Evolutionary conservation across 2,797 vertebrate species (phyloP).

Genomic region (Poecilia wingei): DNA sequence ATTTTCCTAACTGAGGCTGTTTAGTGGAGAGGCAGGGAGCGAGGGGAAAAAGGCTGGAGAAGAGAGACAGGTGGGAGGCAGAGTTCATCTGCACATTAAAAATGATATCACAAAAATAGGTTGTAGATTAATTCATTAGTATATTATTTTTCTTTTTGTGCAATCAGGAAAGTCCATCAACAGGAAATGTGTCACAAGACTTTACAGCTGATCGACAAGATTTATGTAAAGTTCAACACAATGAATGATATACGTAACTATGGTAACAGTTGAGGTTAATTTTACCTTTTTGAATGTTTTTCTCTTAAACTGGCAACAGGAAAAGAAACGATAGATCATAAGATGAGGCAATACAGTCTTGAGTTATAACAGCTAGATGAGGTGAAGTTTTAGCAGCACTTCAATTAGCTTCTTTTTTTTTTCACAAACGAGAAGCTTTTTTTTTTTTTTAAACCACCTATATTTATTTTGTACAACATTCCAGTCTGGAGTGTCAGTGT

Average conservation of each 20-base stretch:
- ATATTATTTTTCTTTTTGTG: background rate
- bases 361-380: background rate
- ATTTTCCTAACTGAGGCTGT: constrained; percentile 69
- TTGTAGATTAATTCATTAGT: background rate
- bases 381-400: background rate
- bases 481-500: background rate
- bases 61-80: background rate
- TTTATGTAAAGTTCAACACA: background rate
- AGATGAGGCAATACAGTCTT: background rate
- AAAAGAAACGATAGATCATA: background rate
- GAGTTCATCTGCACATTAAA: background rate
- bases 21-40: constrained; percentile 48
- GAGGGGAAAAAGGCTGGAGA: background rate
- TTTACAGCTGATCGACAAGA: background rate
- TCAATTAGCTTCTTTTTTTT: background rate
- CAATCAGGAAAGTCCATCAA: background rate
- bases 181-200: background rate
- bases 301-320: background rate
- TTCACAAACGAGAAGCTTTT: background rate
- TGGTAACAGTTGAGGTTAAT: background rate
- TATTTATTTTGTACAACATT: background rate
- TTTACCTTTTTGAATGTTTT: background rate
- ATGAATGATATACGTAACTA: background rate
- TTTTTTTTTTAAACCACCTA: background rate
- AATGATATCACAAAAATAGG: background rate